A percentile compares a stretch with the other conserved stretches of the same genome.
Evolutionary conservation across 2,797 vertebrate species (phyloP).

Genomic region (Fundulus diaphanus): DNA sequence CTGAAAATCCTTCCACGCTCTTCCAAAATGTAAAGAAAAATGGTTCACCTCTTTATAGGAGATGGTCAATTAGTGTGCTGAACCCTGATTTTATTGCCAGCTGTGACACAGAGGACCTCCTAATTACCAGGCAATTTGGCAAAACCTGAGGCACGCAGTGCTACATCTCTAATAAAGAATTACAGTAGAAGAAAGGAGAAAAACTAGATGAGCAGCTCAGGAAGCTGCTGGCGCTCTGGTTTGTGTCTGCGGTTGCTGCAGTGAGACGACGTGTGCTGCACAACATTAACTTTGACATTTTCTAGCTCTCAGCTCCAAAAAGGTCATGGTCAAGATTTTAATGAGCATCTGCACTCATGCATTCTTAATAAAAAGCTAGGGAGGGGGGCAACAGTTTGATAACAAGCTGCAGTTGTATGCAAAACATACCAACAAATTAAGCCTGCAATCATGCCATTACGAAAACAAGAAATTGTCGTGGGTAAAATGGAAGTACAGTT

Average conservation of each 20-base stretch:
- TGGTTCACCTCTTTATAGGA: slow-evolving; percentile 20
- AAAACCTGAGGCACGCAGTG: slow-evolving; percentile 11
- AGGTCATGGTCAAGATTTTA: slow-evolving; percentile 54
- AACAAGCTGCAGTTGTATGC: neutral
- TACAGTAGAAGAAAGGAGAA: neutral
- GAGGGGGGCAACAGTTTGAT: neutral
- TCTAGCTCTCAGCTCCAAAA: slow-evolving; percentile 37
- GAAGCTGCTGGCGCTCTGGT: slow-evolving; percentile 8
- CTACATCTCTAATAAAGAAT: slow-evolving; percentile 52
- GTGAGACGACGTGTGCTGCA: slow-evolving; percentile 22
- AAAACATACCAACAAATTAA: neutral
- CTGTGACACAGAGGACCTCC: slow-evolving; percentile 60
- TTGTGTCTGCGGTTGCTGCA: slow-evolving; percentile 10
- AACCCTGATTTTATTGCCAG: slow-evolving; percentile 71
- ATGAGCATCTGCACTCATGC: slow-evolving; percentile 38
- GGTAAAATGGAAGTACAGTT: neutral
- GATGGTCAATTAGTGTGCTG: slow-evolving; percentile 44
- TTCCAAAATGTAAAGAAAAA: slow-evolving; percentile 33
- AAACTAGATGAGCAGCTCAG: slow-evolving; percentile 7
- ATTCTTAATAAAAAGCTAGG: slow-evolving; percentile 9
- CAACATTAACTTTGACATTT: slow-evolving; percentile 53
- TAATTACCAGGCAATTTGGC: slow-evolving; percentile 63
- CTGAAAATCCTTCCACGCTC: neutral
- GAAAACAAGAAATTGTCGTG: neutral
- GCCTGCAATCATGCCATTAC: neutral